These are phyloP conservation scores for Alectura lathami DNA, from an alignment of 2,113 vertebrate genomes.

Conservation along the genomic window DNA sequence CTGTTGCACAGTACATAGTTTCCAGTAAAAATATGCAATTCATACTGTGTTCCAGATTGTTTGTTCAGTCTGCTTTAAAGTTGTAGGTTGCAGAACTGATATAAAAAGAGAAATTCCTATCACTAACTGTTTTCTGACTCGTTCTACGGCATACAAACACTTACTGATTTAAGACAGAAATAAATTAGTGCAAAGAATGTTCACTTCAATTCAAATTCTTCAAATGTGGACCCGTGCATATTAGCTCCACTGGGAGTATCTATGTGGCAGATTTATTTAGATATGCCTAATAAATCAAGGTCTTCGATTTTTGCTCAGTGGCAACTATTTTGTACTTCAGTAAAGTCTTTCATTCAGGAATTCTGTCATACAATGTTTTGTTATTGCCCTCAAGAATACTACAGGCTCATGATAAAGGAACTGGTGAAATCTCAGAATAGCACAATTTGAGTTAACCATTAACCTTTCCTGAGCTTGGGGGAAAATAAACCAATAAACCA, in stretches of 20 bases:
- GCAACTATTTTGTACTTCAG: not conserved
- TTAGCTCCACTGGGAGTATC: not conserved
- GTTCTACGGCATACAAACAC: not conserved
- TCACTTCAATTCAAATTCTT: not conserved
- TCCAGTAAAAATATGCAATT: not conserved
- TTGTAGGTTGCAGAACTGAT: conserved; percentile 2
- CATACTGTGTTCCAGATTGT: not conserved
- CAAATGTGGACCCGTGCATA: not conserved
- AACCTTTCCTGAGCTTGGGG: not conserved
- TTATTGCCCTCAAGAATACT: not conserved
- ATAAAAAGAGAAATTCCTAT: not conserved
- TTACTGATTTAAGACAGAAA: not conserved
- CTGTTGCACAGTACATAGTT: not conserved
- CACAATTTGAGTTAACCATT: not conserved
- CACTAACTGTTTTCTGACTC: not conserved
- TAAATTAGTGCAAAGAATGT: not conserved
- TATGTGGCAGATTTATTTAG: not conserved
- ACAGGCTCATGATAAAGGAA: not conserved
- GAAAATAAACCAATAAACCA: not conserved
- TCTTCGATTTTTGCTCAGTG: not conserved
- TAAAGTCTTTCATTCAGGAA: not conserved
- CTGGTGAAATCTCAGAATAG: not conserved
- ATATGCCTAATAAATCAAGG: not conserved
- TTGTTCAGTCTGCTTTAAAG: not conserved
- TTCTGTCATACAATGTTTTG: not conserved